These are phyloP conservation scores for Drosophila lowei DNA, from an alignment of 1,140 invertebrate species.

Conservation along the genomic window DNA sequence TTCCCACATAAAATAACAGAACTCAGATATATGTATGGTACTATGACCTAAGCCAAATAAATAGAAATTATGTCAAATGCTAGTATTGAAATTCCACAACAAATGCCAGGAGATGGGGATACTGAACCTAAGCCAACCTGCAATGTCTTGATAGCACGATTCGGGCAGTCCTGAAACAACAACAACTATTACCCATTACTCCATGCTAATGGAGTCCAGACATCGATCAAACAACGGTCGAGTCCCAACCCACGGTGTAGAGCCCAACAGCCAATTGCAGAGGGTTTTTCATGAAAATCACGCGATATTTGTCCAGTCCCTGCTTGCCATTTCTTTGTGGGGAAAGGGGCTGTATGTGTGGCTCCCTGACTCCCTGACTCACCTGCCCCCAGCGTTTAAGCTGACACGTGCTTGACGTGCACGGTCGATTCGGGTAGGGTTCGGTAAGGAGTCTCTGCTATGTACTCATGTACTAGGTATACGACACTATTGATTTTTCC, in stretches of 20 bases:
- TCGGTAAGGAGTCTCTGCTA: slow-evolving; percentile 11
- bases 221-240: slow-evolving; percentile 70
- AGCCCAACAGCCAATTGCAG: slow-evolving; percentile 54
- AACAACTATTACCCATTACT: slow-evolving; percentile 29
- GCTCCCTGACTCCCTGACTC: too few species aligned
- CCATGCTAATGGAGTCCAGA: slow-evolving; percentile 48
- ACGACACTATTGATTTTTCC: slow-evolving; percentile 67
- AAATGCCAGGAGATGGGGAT: slow-evolving; percentile 13
- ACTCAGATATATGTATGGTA: slow-evolving; percentile 10
- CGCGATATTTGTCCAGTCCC: slow-evolving; percentile 68
- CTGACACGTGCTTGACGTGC: slow-evolving; percentile 59
- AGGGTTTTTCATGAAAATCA: slow-evolving; percentile 63
- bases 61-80: slow-evolving; percentile 75
- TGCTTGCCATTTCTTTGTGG: slow-evolving; percentile 14
- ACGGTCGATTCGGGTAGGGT: too few species aligned
- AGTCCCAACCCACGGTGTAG: background rate
- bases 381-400: slow-evolving; percentile 5
- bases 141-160: slow-evolving; percentile 56
- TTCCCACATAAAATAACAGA: slow-evolving; percentile 17
- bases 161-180: slow-evolving; percentile 13
- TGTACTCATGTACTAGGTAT: slow-evolving; percentile 49
- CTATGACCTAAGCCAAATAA: slow-evolving; percentile 67
- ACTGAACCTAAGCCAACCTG: slow-evolving; percentile 23
- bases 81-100: slow-evolving; percentile 65
- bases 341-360: background rate